phyloP scores from a whole-genome alignment of 2,113 vertebrate species.

The Cynoglossus semilaevis region DNA sequence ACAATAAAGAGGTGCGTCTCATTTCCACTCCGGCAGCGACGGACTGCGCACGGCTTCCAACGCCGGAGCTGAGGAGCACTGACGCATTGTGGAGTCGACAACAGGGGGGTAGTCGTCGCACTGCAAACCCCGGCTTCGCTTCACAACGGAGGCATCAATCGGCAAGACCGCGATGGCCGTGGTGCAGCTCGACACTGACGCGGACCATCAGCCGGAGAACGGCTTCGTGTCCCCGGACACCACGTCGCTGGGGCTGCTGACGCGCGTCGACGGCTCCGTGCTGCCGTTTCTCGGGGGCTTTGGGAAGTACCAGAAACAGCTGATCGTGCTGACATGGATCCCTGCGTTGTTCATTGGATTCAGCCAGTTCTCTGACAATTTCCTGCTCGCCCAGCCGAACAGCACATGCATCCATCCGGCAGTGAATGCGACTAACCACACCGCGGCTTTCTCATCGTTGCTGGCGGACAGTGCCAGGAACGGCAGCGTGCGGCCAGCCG shows the following conservation, averaged over 20 bases:
- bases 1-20: constrained; percentile 62
- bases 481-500: constrained; percentile 37
- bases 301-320: constrained; percentile 87
- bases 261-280: constrained; percentile 85
- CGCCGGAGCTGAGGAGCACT: constrained; percentile 54
- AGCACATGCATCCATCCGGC: constrained; percentile 77
- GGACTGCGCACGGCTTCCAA: constrained; percentile 65
- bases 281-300: constrained; percentile 90
- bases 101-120: constrained; percentile 43
- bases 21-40: constrained; percentile 62
- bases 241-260: constrained; percentile 72
- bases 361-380: constrained; percentile 93
- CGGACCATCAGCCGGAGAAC: constrained; percentile 76
- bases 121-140: constrained; percentile 67
- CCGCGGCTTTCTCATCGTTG: constrained; percentile 35
- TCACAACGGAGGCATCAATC: constrained; percentile 61
- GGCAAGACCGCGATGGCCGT: constrained; percentile 72
- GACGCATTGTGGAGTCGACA: constrained; percentile 75
- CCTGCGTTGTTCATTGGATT: constrained; percentile 93
- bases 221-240: constrained; percentile 76
- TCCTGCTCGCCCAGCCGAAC: constrained; percentile 87
- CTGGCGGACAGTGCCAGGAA: constrained; percentile 42
- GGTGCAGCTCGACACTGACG: constrained; percentile 69
- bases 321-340: constrained; percentile 93
- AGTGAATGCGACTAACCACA: constrained; percentile 61